These are phyloP conservation scores for Forpus xanthops DNA, from an alignment of 2,797 vertebrate genomes.

Conservation along the genomic window DNA sequence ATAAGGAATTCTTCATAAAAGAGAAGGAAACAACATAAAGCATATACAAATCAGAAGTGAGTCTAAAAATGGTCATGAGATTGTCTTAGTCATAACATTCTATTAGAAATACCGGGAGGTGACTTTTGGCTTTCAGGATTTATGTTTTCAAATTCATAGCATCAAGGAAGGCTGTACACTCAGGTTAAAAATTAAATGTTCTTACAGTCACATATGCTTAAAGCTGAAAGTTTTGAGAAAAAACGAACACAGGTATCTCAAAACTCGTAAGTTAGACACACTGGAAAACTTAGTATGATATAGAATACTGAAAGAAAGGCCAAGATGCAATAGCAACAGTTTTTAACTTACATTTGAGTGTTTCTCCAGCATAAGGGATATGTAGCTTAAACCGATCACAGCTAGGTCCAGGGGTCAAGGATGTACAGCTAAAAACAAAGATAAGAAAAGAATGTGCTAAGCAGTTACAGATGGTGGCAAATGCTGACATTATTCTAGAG, in stretches of 20 bases:
- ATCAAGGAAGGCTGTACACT: not conserved
- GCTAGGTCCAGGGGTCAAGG: conserved; percentile 91
- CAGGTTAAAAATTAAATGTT: not conserved
- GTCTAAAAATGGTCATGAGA: not conserved
- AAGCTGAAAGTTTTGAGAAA: not conserved
- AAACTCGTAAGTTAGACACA: not conserved
- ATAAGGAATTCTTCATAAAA: not conserved
- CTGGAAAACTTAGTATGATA: not conserved
- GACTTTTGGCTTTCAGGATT: not conserved
- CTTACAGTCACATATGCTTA: not conserved
- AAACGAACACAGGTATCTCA: not conserved
- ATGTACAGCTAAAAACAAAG: conserved; percentile 85
- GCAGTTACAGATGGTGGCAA: not conserved
- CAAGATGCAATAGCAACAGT: not conserved
- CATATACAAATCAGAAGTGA: not conserved
- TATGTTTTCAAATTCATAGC: not conserved
- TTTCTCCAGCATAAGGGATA: conserved; percentile 98
- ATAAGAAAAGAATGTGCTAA: not conserved
- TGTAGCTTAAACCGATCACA: conserved; percentile 98
- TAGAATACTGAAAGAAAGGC: not conserved
- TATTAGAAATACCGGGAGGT: not conserved
- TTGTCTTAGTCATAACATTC: not conserved
- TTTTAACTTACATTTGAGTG: conserved; percentile 92
- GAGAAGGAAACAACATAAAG: not conserved
- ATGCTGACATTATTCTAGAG: not conserved